Percentiles rank a stretch among this genome's conserved stretches.
These are phyloP conservation scores for Drosophila ogumai DNA, from an alignment of 1,140 invertebrate genomes.

Conservation along the genomic window DNA sequence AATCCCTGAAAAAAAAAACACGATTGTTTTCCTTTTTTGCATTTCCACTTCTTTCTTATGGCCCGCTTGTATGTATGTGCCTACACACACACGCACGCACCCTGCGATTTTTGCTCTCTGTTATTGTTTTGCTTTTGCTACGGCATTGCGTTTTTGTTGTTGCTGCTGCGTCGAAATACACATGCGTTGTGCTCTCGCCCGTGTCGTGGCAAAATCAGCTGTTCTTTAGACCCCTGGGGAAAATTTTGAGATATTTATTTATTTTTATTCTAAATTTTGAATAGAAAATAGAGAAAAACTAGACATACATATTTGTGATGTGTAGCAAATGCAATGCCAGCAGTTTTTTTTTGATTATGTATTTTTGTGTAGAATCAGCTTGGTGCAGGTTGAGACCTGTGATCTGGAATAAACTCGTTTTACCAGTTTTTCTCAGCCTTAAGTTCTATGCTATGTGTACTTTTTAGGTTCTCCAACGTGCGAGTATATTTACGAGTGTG, in stretches of 20 bases:
- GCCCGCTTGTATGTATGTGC: slow-evolving; percentile 4
- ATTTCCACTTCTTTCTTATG: slow-evolving; percentile 32
- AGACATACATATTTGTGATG: background rate
- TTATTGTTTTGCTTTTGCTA: slow-evolving; percentile 78
- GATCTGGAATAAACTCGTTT: slow-evolving; percentile 73
- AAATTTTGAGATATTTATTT: slow-evolving; percentile 10
- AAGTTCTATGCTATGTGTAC: slow-evolving; percentile 26
- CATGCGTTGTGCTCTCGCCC: slow-evolving; percentile 34
- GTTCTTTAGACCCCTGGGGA: slow-evolving; percentile 33
- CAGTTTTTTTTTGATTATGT: slow-evolving; percentile 7
- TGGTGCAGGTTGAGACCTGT: slow-evolving; percentile 48
- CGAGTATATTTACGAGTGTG: slow-evolving; percentile 19
- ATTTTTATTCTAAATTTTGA: slow-evolving; percentile 3
- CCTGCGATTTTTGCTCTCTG: slow-evolving; percentile 60
- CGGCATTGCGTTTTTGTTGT: slow-evolving; percentile 36
- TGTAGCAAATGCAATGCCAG: slow-evolving; percentile 21
- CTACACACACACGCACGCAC: slow-evolving; percentile 13
- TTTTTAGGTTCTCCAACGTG: slow-evolving; percentile 25
- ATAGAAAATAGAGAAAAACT: slow-evolving; percentile 9
- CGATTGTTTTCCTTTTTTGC: slow-evolving; percentile 34
- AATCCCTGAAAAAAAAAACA: slow-evolving; percentile 17
- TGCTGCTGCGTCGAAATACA: slow-evolving; percentile 13
- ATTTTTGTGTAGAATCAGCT: slow-evolving; percentile 35
- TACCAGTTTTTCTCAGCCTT: slow-evolving; percentile 55
- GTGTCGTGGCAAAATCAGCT: slow-evolving; percentile 49